phyloP scores from a whole-genome alignment of 2,888 invertebrate species.

The Rhogogaster chlorosoma region DNA sequence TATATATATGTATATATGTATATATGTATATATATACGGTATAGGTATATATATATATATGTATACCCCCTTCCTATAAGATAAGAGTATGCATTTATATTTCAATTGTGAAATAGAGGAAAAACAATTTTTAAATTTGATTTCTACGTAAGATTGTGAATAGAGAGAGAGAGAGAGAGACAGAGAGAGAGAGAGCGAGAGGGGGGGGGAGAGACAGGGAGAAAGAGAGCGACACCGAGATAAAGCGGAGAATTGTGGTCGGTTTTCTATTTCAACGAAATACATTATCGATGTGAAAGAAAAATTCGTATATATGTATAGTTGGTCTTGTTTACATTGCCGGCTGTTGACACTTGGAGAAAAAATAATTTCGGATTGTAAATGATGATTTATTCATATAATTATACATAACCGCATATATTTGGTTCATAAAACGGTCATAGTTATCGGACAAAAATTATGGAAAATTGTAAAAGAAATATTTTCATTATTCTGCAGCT shows the following conservation, averaged over 20 bases:
- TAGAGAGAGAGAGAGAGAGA: not conserved
- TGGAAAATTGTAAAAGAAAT: not conserved
- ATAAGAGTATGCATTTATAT: constrained; percentile 12
- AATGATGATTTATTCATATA: not conserved
- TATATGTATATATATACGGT: not conserved
- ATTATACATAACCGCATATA: not conserved
- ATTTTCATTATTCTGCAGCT: constrained; percentile 35
- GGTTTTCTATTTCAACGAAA: not conserved
- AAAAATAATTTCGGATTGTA: not conserved
- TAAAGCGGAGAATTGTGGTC: not conserved
- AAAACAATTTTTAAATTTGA: not conserved
- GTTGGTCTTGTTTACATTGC: constrained; percentile 38
- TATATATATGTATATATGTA: not conserved
- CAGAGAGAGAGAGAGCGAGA: not conserved
- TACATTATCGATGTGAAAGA: not conserved
- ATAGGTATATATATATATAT: not conserved
- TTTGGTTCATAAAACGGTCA: not conserved
- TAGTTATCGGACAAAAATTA: not conserved
- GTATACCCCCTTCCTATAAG: not conserved
- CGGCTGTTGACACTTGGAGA: constrained; percentile 21
- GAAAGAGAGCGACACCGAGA: not conserved
- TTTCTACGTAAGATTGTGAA: not conserved
- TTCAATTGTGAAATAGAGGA: not conserved
- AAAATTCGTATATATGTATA: not conserved
- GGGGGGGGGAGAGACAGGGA: not conserved